These are phyloP conservation scores for Neoarius graeffei DNA, from an alignment of 2,113 vertebrate species.

Conservation along the genomic window DNA sequence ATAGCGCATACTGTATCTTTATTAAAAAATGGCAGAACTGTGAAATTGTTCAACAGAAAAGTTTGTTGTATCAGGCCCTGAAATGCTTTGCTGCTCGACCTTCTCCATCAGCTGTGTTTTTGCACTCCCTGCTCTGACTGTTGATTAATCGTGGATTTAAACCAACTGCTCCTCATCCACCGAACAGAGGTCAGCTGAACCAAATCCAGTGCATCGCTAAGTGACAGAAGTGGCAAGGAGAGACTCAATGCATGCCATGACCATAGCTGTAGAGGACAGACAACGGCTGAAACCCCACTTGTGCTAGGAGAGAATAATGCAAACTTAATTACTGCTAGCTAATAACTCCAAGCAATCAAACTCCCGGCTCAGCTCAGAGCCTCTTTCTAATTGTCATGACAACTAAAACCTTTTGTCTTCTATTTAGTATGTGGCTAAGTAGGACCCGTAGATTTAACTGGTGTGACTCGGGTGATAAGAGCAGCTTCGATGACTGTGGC, in stretches of 20 bases:
- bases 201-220: conserved; percentile 49
- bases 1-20: not conserved
- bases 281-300: conserved; percentile 53
- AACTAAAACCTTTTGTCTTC: conserved; percentile 68
- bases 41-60: not conserved
- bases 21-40: not conserved
- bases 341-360: conserved; percentile 71
- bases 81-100: conserved; percentile 22
- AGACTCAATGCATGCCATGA: conserved; percentile 4
- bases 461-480: conserved; percentile 65
- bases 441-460: conserved; percentile 57
- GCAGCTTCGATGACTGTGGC: conserved; percentile 52
- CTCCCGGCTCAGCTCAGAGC: conserved; percentile 64
- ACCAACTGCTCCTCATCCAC: conserved; percentile 51
- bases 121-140: conserved; percentile 25
- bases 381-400: conserved; percentile 68
- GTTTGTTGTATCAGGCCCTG: not conserved
- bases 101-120: conserved; percentile 25
- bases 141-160: conserved; percentile 46
- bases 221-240: conserved; percentile 41
- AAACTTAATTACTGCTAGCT: conserved; percentile 72
- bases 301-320: conserved; percentile 65
- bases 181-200: conserved; percentile 43
- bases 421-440: conserved; percentile 60
- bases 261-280: conserved; percentile 57